Conservation (phyloP, 2,113 vertebrate species). For the Ammodramus savannarum region DNA sequence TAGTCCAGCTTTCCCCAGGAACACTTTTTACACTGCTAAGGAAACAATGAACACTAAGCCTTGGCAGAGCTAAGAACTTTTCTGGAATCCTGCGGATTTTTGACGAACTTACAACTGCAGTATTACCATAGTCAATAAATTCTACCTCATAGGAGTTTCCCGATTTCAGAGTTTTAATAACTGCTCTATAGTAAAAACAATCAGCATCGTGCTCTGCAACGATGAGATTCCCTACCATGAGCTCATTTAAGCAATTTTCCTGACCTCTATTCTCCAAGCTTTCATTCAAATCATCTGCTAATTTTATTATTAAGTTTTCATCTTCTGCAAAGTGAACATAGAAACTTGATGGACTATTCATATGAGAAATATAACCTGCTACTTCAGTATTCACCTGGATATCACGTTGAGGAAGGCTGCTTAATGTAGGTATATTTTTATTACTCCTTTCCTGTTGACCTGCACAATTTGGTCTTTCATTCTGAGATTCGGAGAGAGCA, state of each 20-base stretch:
- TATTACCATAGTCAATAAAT: slow-evolving; percentile 88
- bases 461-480: not conserved
- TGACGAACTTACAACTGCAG: slow-evolving; percentile 60
- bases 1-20: slow-evolving; percentile 29
- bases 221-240: slow-evolving; percentile 68
- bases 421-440: slow-evolving; percentile 41
- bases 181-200: slow-evolving; percentile 76
- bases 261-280: not conserved
- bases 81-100: slow-evolving; percentile 70
- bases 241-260: not conserved
- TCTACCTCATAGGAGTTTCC: slow-evolving; percentile 72
- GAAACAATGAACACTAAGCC: slow-evolving; percentile 78
- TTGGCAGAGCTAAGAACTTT: slow-evolving; percentile 70
- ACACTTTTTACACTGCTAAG: slow-evolving; percentile 58
- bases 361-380: slow-evolving; percentile 73
- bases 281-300: slow-evolving; percentile 74
- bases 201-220: slow-evolving; percentile 73
- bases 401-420: slow-evolving; percentile 61
- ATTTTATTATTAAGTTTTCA: slow-evolving; percentile 73
- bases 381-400: slow-evolving; percentile 63
- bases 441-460: not conserved
- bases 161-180: slow-evolving; percentile 64
- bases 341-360: slow-evolving; percentile 70
- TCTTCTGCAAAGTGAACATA: slow-evolving; percentile 81
- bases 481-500: not conserved